Evolutionary conservation across 2,888 invertebrate species (phyloP).

Genomic region (Camptogramma bilineatum): DNA sequence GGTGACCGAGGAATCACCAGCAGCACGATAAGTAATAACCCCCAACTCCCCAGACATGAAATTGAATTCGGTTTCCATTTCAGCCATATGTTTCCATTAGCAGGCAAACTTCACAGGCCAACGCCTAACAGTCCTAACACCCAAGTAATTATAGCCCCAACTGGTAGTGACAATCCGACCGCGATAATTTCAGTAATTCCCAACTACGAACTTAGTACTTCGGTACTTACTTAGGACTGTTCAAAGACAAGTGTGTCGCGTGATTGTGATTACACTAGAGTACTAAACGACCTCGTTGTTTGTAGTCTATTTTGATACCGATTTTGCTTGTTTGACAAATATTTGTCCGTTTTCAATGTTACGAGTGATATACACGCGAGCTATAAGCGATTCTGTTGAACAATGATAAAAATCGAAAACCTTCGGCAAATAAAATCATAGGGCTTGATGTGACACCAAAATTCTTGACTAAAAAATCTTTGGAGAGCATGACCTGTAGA

Average conservation of each 20-base stretch:
- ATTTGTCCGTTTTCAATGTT: too few species aligned
- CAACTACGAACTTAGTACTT: constrained; percentile 2
- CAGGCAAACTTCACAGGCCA: constrained; percentile 15
- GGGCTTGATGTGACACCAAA: background rate
- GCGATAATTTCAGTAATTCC: constrained; percentile 17
- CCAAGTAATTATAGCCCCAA: constrained; percentile 9
- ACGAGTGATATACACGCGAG: background rate
- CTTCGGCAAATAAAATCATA: background rate
- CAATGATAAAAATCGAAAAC: background rate
- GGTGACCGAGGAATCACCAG: background rate
- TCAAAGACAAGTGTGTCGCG: background rate
- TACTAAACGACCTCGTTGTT: background rate
- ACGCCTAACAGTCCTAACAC: constrained; percentile 6
- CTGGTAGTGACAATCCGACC: constrained; percentile 18
- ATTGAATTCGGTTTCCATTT: constrained; percentile 18
- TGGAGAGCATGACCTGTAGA: too few species aligned
- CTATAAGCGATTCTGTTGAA: background rate
- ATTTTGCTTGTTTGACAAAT: background rate
- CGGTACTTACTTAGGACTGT: constrained; percentile 1
- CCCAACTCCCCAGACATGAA: constrained; percentile 10
- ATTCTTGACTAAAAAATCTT: too few species aligned
- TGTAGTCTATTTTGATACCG: background rate
- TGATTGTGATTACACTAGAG: background rate
- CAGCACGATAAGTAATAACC: constrained; percentile 11
- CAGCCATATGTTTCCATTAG: constrained; percentile 21